A percentile compares a stretch with the other conserved stretches of the same genome.
Evolutionary conservation across 1,140 invertebrate species (phyloP).

Genomic region (Drosophila saltans): DNA sequence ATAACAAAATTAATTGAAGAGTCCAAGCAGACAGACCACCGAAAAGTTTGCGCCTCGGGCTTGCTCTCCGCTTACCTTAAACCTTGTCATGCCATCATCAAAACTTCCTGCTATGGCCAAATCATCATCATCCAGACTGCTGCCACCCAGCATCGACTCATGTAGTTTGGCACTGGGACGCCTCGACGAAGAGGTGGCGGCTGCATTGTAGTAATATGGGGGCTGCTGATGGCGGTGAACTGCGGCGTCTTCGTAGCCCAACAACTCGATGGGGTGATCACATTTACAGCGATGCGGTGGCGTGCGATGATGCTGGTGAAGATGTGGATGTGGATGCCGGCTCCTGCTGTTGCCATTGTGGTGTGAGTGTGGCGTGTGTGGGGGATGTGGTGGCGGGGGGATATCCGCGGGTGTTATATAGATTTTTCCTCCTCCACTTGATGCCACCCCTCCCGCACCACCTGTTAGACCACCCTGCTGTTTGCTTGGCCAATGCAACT

Average conservation of each 20-base stretch:
- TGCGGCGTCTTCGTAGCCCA: slow-evolving; percentile 66
- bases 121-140: slow-evolving; percentile 67
- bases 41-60: slow-evolving; percentile 16
- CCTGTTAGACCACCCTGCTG: slow-evolving; percentile 34
- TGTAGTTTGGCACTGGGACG: slow-evolving; percentile 63
- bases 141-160: slow-evolving; percentile 71
- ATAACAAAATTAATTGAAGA: neutral
- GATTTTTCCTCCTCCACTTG: slow-evolving; percentile 60
- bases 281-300: slow-evolving; percentile 74
- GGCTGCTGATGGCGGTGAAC: slow-evolving; percentile 67
- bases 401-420: slow-evolving; percentile 80
- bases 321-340: slow-evolving; percentile 42
- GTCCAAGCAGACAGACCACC: neutral
- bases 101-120: slow-evolving; percentile 65
- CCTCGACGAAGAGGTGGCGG: slow-evolving; percentile 31
- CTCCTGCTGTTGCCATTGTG: slow-evolving; percentile 43
- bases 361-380: slow-evolving; percentile 52
- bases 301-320: slow-evolving; percentile 62
- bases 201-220: slow-evolving; percentile 68
- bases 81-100: slow-evolving; percentile 59
- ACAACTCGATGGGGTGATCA: slow-evolving; percentile 74
- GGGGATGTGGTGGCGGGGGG: slow-evolving; percentile 73
- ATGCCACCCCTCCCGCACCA: neutral
- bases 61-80: slow-evolving; percentile 59
- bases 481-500: slow-evolving; percentile 74